Conservation (phyloP, 2,113 vertebrate genomes). For the Thryonomys swinderianus region DNA sequence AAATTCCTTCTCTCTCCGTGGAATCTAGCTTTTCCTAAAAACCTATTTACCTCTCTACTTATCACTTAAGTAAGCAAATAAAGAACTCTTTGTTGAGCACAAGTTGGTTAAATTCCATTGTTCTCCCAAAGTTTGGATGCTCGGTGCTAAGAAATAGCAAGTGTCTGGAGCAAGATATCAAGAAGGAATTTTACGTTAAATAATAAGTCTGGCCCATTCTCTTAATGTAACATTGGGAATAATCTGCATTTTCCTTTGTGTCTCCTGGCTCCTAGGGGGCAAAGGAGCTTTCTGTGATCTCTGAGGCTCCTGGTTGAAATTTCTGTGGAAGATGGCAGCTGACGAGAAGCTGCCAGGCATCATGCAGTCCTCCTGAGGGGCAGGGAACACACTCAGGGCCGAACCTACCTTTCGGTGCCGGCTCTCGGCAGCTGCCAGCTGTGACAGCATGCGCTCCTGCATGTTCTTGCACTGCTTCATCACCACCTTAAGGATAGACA, state of each 20-base stretch:
- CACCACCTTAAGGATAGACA: constrained; percentile 94
- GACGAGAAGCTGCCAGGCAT: background rate
- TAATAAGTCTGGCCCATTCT: background rate
- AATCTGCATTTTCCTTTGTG: background rate
- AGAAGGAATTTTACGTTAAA: constrained; percentile 18
- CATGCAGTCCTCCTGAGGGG: rapidly evolving
- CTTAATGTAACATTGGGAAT: background rate
- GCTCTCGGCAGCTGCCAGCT: constrained; percentile 95
- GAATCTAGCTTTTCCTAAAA: constrained; percentile 36
- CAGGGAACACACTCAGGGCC: rapidly evolving
- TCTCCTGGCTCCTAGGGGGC: background rate
- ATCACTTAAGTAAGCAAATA: constrained; percentile 67
- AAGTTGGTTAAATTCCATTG: constrained; percentile 21
- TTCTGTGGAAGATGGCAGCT: background rate
- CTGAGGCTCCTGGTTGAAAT: background rate
- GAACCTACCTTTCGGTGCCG: constrained; percentile 94
- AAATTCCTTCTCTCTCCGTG: background rate
- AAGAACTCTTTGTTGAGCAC: constrained; percentile 1
- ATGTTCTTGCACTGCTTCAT: constrained; percentile 97
- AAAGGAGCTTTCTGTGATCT: background rate
- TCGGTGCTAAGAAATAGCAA: constrained; percentile 29
- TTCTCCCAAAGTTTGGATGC: constrained; percentile 40
- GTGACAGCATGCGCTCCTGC: constrained; percentile 97
- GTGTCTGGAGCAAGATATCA: background rate
- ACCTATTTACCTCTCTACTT: constrained; percentile 64